phyloP scores from a whole-genome alignment of 2,888 invertebrate genomes.

The Orthosia gothica region DNA sequence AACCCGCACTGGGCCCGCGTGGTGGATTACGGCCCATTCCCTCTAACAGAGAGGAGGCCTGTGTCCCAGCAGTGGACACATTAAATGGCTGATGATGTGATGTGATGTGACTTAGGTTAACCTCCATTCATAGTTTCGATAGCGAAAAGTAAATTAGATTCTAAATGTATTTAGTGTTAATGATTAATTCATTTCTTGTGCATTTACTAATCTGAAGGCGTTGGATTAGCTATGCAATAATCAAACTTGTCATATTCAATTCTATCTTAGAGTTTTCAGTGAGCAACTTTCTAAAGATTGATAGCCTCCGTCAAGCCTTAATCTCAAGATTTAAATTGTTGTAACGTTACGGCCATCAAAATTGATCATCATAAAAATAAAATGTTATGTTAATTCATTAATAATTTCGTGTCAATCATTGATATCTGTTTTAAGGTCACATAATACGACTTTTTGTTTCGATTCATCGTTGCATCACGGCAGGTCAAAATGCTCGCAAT shows the following conservation, averaged over 20 bases:
- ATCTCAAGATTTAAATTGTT: constrained; percentile 63
- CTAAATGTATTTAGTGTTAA: neutral
- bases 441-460: neutral
- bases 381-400: constrained; percentile 4
- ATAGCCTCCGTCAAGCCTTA: constrained; percentile 60
- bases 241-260: neutral
- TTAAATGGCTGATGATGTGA: too few relatives aligned
- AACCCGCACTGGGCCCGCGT: too few relatives aligned
- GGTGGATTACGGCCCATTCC: too few relatives aligned
- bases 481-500: too few relatives aligned
- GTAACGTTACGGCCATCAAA: constrained; percentile 55
- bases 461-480: too few relatives aligned
- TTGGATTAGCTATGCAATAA: neutral
- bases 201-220: neutral
- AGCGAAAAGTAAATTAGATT: constrained; percentile 20
- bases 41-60: too few relatives aligned
- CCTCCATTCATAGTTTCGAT: neutral
- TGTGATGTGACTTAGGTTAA: constrained; percentile 3
- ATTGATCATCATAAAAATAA: constrained; percentile 36
- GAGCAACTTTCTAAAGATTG: constrained; percentile 2
- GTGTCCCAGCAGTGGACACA: too few relatives aligned
- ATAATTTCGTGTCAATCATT: neutral
- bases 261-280: neutral
- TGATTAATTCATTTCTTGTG: constrained; percentile 26
- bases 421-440: too few relatives aligned